Percentiles rank a stretch among this genome's conserved stretches.
Evolutionary conservation across 2,797 vertebrate species (phyloP).

Genomic region (Gambusia yucatana): DNA sequence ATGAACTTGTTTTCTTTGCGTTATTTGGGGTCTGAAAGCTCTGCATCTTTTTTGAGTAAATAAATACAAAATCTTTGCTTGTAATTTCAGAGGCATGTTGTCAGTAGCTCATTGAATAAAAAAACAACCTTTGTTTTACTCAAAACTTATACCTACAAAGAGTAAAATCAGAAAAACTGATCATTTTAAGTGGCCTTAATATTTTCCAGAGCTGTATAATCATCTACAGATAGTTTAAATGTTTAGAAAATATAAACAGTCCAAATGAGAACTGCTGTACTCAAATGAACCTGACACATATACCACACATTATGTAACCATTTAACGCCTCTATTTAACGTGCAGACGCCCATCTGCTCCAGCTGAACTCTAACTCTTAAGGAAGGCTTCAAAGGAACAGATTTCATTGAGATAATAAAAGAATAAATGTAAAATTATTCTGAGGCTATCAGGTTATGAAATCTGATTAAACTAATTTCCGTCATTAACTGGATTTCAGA

Average conservation of each 20-base stretch:
- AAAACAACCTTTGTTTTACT: too few relatives aligned
- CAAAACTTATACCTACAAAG: too few relatives aligned
- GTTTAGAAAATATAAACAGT: neutral
- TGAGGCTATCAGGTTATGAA: neutral
- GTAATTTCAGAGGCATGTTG: too few relatives aligned
- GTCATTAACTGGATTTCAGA: neutral
- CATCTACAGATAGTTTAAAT: neutral
- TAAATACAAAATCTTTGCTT: too few relatives aligned
- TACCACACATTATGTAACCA: constrained; percentile 16
- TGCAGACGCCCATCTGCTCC: constrained; percentile 50
- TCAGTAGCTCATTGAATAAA: too few relatives aligned
- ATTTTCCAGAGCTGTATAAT: neutral
- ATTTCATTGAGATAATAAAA: constrained; percentile 8
- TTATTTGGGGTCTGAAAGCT: too few relatives aligned
- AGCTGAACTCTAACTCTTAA: constrained; percentile 6
- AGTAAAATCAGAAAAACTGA: too few relatives aligned
- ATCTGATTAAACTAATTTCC: constrained; percentile 2
- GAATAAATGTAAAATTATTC: constrained; percentile 6
- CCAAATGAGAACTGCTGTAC: neutral
- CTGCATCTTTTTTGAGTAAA: too few relatives aligned
- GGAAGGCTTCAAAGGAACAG: constrained; percentile 26
- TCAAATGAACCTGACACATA: neutral
- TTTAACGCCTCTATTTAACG: constrained; percentile 36
- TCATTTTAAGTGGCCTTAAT: too few relatives aligned
- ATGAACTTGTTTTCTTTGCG: too few relatives aligned